Evolutionary conservation across 2,888 invertebrate genomes (phyloP), one percentile per base, ranked within the genome.

Genomic region (Rosalia funebris): DNA sequence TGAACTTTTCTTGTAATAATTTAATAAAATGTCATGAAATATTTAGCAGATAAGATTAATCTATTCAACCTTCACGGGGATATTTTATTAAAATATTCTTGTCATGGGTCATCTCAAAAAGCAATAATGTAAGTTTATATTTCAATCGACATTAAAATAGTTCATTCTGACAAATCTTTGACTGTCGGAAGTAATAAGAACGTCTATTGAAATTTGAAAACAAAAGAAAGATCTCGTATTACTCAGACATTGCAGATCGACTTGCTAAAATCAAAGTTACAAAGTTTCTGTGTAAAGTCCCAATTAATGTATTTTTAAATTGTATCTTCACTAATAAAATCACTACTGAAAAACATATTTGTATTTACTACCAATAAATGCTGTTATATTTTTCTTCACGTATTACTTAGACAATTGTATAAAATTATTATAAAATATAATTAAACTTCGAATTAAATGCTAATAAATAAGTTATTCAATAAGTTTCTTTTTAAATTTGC

Each of bases 61-160:
- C 36, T n/a, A 17, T 47, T 47, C 34, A 47, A 47, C 25, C 25
- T 3, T 25, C 25, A 3, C 25, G 4, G 25, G 25, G 25, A 25
- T 5, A 25, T 25, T 5, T 25, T 5, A 25, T 5, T 5, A 25
- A 47, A 17, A 15, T 17, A n/a, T 47, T 47, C 47, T 25, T 39
- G 19, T 16, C 37, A 19, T 37, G 20, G 37, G 37, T 20, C n/a
- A 39, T 16, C 14, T 10, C 37, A 2, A 14, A n/a, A 37, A 50
- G 50, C 17, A 50, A 37, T 50, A 50, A 47, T 34, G 37, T 39
- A 20, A 50, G 50, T 50, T 37, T 50, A 37, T 50, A 39, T 50
- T 25, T 50, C 12, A 50, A 50, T 50, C 37, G 25, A 50, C 50
- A 37, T 39, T 39, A 37, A 37, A 50, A 50, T 50, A 50, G 50